Evolutionary conservation across 2,797 vertebrate species (phyloP), one percentile per base, ranked within the genome.

Genomic region (Saxicola maurus): DNA sequence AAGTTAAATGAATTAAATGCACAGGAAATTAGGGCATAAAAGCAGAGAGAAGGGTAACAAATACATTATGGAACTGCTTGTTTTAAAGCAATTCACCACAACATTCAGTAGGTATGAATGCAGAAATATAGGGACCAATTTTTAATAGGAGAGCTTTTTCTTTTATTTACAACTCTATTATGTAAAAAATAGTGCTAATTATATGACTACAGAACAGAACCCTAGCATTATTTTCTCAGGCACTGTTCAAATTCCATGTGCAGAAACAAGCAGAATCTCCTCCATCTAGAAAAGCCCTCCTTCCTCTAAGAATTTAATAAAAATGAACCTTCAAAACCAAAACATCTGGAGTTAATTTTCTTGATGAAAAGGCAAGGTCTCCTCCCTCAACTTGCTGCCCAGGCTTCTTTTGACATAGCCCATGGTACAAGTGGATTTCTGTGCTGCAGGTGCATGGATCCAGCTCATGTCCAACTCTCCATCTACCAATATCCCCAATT

Each of bases 401-500:
- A 10, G 0, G 2, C 2, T 62, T 8, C 17, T 52, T 91, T 40
- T 31, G 11, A 35, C 28, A 20, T 0, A n/a, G 20, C 21, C 38
- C 35, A 8, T 10, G 28, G 30, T 8, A 37, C 1, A 2, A 8
- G 11, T 45, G 30, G 3, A 8, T 68, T 64, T 68, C 37, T 46
- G 48, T 13, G 20, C 31, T 69, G 56, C 19, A 40, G 55, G 23
- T 3, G 2, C n/a, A 53, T 0, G 1, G 15, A 33, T 14, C 25
- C 9, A 10, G 18, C 19, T 73, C 20, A 10, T 3, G 15, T 30
- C 27, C 31, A 33, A 0, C n/a, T 20, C 46, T 73, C 35, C 64
- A 35, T 35, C 35, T 6, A 2, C 10, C 25, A 17, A 0, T 3
- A 40, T 30, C 4, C 49, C 17, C 9, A 45, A 0, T 11, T 59